Percentiles rank a stretch among this genome's conserved stretches.
phyloP scores from a whole-genome alignment of 2,113 vertebrate genomes.

The Corythornis vintsioides region DNA sequence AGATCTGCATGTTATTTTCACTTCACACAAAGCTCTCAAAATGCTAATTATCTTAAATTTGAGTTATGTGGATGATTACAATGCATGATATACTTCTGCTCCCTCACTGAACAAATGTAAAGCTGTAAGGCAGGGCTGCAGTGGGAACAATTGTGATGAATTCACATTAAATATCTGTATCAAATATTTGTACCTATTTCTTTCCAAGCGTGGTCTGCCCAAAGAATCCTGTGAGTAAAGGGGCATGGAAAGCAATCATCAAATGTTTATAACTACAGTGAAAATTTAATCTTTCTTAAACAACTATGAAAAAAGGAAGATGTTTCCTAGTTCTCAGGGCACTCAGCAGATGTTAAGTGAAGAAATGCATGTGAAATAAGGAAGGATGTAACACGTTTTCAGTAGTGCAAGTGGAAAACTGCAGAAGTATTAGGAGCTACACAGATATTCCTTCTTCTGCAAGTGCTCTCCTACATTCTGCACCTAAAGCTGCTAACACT shows the following conservation, averaged over 20 bases:
- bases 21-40: constrained; percentile 26
- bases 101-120: background rate
- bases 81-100: background rate
- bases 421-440: background rate
- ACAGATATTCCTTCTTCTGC: background rate
- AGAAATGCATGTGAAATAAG: background rate
- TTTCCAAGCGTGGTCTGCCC: background rate
- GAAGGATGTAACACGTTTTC: background rate
- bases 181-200: background rate
- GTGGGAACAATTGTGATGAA: background rate
- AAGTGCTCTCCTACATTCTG: background rate
- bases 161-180: background rate
- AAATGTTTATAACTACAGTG: background rate
- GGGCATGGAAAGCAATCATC: background rate
- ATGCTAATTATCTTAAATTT: constrained; percentile 14
- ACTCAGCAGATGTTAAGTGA: background rate
- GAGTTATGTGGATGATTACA: background rate
- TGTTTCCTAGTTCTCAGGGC: background rate
- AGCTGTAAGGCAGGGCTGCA: background rate
- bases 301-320: background rate
- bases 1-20: constrained; percentile 3
- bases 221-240: background rate
- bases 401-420: background rate
- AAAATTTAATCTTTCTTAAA: constrained; percentile 16
- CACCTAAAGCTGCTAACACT: background rate